These are phyloP conservation scores for Anabas testudineus DNA, from an alignment of 2,797 vertebrate genomes.

Conservation along the genomic window DNA sequence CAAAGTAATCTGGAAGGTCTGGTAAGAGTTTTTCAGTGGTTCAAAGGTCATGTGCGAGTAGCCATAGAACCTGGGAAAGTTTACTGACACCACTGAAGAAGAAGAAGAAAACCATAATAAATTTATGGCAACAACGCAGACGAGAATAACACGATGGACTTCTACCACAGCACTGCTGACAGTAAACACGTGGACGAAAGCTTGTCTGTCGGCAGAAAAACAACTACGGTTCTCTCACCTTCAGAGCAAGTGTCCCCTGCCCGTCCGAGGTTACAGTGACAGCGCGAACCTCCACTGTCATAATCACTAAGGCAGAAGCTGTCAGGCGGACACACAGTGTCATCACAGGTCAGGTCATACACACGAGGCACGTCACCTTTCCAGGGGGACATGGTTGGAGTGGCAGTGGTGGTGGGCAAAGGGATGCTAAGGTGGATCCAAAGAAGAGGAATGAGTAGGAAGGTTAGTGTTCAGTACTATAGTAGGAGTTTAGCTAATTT, in stretches of 20 bases:
- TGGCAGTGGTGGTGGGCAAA: conserved; percentile 43
- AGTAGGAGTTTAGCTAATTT: background rate
- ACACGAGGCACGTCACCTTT: conserved; percentile 77
- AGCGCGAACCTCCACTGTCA: conserved; percentile 88
- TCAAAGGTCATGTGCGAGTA: conserved; percentile 95
- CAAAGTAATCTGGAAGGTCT: conserved; percentile 93
- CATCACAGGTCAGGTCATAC: conserved; percentile 89
- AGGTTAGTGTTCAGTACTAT: background rate
- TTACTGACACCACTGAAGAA: conserved; percentile 87
- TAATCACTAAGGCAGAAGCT: conserved; percentile 94
- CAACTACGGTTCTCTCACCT: conserved; percentile 76
- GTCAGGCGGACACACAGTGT: conserved; percentile 88
- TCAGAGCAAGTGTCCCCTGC: conserved; percentile 88
- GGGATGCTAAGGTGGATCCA: conserved; percentile 42
- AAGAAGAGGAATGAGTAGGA: background rate
- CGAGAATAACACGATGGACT: background rate
- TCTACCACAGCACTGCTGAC: too few species aligned
- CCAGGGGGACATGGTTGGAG: conserved; percentile 68
- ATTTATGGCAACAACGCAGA: background rate
- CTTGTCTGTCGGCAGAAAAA: background rate
- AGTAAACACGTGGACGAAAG: background rate
- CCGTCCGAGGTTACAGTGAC: conserved; percentile 93
- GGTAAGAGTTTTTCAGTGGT: conserved; percentile 95
- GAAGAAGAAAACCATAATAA: conserved; percentile 11
- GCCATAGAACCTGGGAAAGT: conserved; percentile 93